Conservation (phyloP, 2,888 invertebrate species). For the Spilosoma lubricipeda region DNA sequence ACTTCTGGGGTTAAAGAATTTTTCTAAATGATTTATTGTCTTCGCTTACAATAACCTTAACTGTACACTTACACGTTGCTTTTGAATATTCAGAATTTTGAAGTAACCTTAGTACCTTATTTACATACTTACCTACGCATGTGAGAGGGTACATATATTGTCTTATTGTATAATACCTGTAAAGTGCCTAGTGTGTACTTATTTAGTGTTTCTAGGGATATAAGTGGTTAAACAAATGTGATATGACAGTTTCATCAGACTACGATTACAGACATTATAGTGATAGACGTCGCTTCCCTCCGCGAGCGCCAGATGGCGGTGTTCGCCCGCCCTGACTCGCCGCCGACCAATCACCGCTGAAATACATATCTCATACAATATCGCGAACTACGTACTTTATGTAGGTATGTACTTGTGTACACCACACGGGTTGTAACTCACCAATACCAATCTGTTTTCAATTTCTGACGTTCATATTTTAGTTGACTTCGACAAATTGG, state of each 20-base stretch:
- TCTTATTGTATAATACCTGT: not conserved
- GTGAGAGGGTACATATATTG: not conserved
- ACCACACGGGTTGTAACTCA: not conserved
- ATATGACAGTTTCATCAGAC: slow-evolving; percentile 36
- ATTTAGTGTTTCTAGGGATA: not conserved
- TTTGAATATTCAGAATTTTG: not conserved
- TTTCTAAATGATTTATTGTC: not conserved
- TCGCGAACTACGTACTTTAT: slow-evolving; percentile 34
- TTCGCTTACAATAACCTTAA: not conserved
- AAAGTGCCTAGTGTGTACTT: not conserved
- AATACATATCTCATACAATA: slow-evolving; percentile 53
- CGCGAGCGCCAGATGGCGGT: slow-evolving; percentile 58
- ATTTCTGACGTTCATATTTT: not conserved
- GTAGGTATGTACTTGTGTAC: slow-evolving; percentile 5
- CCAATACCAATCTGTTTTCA: not conserved
- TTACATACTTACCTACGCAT: slow-evolving; percentile 2
- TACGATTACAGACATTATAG: slow-evolving; percentile 33
- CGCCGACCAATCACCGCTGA: slow-evolving; percentile 51
- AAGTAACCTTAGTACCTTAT: not conserved
- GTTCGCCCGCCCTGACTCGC: slow-evolving; percentile 30
- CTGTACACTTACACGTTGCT: not conserved
- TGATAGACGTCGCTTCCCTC: slow-evolving; percentile 17
- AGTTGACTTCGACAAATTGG: not conserved
- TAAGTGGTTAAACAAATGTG: slow-evolving; percentile 30
- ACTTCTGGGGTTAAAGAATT: not conserved